Evolutionary conservation across 2,888 invertebrate genomes (phyloP).

Genomic region (Cactoblastis cactorum): DNA sequence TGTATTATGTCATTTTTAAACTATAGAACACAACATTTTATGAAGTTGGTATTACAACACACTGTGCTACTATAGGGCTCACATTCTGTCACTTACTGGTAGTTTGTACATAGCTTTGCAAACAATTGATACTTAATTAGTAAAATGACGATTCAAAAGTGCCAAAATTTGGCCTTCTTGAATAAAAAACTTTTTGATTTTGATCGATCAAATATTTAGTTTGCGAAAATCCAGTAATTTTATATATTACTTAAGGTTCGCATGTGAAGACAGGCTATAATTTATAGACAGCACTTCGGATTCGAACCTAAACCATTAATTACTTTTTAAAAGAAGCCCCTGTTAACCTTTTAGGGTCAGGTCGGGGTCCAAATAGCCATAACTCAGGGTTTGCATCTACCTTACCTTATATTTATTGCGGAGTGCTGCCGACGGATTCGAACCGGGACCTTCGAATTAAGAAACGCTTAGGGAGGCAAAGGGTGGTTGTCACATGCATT

Average conservation of each 20-base stretch:
- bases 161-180: too few relatives aligned
- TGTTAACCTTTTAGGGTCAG: conserved; percentile 8
- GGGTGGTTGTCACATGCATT: conserved; percentile 3
- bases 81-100: too few relatives aligned
- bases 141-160: too few relatives aligned
- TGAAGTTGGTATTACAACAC: too few relatives aligned
- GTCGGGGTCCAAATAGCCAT: conserved; percentile 24
- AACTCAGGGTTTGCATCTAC: conserved; percentile 39
- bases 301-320: conserved; percentile 1
- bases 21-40: neutral
- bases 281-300: neutral
- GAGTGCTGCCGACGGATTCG: conserved; percentile 27
- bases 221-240: neutral
- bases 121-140: too few relatives aligned
- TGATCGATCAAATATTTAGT: too few relatives aligned
- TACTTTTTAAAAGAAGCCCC: conserved; percentile 11
- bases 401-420: conserved; percentile 50
- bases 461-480: conserved; percentile 3
- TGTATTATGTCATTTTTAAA: neutral
- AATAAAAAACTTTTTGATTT: too few relatives aligned
- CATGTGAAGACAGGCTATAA: neutral
- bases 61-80: too few relatives aligned
- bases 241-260: too few relatives aligned
- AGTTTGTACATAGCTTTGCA: too few relatives aligned
- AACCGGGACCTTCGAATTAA: conserved; percentile 3